Conservation (phyloP, 2,113 vertebrate genomes). For the Sphaerodactylus townsendi region DNA sequence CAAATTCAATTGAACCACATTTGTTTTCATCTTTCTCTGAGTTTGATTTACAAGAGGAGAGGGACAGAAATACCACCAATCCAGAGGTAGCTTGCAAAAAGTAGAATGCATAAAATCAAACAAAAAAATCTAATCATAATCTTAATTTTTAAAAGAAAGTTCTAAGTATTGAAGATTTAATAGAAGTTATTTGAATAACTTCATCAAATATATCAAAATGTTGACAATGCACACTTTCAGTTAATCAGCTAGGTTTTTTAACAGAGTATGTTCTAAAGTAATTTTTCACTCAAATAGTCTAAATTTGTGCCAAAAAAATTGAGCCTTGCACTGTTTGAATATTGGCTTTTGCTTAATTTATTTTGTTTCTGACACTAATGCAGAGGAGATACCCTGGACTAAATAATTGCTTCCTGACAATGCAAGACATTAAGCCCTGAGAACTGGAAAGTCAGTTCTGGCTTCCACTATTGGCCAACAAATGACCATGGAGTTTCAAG, state of each 20-base stretch:
- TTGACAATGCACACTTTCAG: not conserved
- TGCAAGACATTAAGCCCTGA: not conserved
- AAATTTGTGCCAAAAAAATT: not conserved
- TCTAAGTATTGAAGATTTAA: slow-evolving; percentile 6
- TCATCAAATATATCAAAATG: rapidly evolving
- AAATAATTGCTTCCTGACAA: not conserved
- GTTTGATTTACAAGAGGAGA: no score
- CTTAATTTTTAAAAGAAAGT: not conserved
- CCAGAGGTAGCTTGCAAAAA: not conserved
- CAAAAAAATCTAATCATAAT: not conserved
- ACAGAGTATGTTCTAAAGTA: rapidly evolving
- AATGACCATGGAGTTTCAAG: not conserved
- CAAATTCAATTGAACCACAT: no score
- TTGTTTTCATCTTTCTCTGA: no score
- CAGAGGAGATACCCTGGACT: not conserved
- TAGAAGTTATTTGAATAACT: slow-evolving; percentile 26
- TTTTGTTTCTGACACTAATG: not conserved
- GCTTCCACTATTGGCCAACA: not conserved
- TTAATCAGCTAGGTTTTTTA: not conserved
- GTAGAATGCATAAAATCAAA: not conserved
- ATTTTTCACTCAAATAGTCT: not conserved
- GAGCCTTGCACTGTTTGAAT: not conserved
- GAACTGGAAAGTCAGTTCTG: not conserved
- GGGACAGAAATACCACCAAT: not conserved
- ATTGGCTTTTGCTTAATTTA: not conserved